Base-by-base conservation (phyloP, 1,140 invertebrate genomes). In the Drosophila miranda region DNA sequence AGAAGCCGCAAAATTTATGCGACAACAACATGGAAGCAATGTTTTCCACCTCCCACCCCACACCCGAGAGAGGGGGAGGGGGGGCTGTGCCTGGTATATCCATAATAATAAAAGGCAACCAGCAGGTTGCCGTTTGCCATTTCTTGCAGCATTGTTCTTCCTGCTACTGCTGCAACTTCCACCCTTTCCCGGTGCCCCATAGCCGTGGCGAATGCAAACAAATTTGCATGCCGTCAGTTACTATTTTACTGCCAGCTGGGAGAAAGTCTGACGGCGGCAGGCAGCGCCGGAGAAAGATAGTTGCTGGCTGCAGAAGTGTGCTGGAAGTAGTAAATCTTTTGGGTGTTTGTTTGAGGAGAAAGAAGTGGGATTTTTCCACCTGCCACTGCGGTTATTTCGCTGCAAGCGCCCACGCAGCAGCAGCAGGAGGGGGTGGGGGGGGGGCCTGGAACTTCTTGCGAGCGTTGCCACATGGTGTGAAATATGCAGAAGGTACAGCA, bases 171-270 rank as follows among this genome's bases (percentile, higher is more conserved):
- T 72, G 57, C 16, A 16, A 16, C 16, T 50, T 58, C 51, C 51
- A 51, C 56, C 49, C 75, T 45, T 51, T 57, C 30, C 45, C 49
- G 43, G 23, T 74, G 57, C 42, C 62, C 53, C 49, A 44, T 76
- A 58, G 75, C 56, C 57, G 23, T 43, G 79, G 58, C 66, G 78
- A 87, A 87, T 87, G 82, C 82, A 87, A 87, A 87, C 82, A 87
- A 87, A 87, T 87, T 87, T 87, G 82, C 82, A 87, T 87, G 82
- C 82, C 82, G 82, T 87, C 82, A 87, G 82, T 87, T 87, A 87
- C 75, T 87, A 87, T 87, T 87, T 87, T 87, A 86, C 81, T 84
- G 81, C 81, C 81, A 84, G 77, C 81, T 84, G 81, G 68, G 75
- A 52, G 67, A 59, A 30, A 28, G 73, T 50, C 75, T 71, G 48